These are phyloP conservation scores for Sylvia borin DNA, from an alignment of 2,797 vertebrate genomes.

Conservation along the genomic window DNA sequence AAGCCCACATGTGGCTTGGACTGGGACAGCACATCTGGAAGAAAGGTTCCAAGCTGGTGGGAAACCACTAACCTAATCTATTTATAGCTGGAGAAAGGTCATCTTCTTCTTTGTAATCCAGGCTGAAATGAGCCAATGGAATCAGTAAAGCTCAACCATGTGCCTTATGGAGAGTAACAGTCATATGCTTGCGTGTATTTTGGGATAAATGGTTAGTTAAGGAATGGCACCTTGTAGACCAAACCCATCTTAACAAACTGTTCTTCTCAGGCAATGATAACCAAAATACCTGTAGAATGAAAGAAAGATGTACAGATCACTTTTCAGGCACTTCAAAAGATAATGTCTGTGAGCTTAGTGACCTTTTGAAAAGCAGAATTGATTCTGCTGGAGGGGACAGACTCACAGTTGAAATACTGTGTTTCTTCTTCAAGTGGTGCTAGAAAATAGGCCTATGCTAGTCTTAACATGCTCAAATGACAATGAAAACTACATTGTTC, in stretches of 20 bases:
- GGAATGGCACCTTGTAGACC: neutral
- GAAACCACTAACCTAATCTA: neutral
- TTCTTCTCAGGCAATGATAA: neutral
- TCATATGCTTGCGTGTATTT: rapidly evolving
- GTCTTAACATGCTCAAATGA: neutral
- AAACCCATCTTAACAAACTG: neutral
- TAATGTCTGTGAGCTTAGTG: neutral
- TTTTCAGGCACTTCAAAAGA: neutral
- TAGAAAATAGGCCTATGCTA: neutral
- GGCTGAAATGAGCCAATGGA: neutral
- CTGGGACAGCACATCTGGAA: neutral
- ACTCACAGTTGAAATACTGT: neutral
- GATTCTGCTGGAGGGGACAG: neutral
- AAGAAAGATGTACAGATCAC: neutral
- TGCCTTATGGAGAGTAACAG: neutral
- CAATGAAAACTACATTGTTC: neutral
- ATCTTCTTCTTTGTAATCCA: neutral
- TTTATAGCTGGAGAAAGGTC: neutral
- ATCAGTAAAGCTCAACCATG: neutral
- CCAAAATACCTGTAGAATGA: neutral
- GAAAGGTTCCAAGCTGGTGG: neutral
- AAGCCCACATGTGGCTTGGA: neutral
- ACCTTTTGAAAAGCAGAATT: neutral
- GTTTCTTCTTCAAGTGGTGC: neutral
- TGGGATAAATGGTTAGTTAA: neutral